Conservation (phyloP, 2,797 vertebrate species). For the Erethizon dorsatum region DNA sequence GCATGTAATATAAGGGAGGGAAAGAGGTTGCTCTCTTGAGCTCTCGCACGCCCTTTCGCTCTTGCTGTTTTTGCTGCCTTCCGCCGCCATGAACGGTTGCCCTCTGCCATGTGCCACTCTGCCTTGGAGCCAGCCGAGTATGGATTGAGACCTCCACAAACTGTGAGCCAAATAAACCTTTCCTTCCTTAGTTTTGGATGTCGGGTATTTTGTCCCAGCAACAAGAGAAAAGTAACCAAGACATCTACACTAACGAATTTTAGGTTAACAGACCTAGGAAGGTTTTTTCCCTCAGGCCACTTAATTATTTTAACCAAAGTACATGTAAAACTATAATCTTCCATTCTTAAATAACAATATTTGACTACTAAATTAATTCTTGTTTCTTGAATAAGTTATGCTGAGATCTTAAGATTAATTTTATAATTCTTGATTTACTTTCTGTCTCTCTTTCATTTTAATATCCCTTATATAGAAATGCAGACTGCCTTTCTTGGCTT, state of each 20-base stretch:
- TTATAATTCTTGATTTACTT: conserved; percentile 26
- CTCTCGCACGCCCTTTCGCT: no score
- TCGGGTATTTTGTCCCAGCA: no score
- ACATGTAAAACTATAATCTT: conserved; percentile 29
- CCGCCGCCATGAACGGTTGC: no score
- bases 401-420: background rate
- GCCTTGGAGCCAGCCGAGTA: no score
- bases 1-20: no score
- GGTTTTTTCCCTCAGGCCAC: conserved; percentile 30
- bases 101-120: no score
- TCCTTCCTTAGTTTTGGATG: no score
- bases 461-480: conserved; percentile 45
- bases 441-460: conserved; percentile 49
- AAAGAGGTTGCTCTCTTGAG: no score
- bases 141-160: no score
- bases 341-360: conserved; percentile 21
- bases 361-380: conserved; percentile 51
- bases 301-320: conserved; percentile 70
- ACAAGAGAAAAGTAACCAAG: no score
- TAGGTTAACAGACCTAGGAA: conserved; percentile 41
- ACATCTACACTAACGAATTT: background rate
- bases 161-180: no score
- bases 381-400: conserved; percentile 47
- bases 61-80: no score
- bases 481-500: background rate